Evolutionary conservation across 2,113 vertebrate genomes (phyloP).

Genomic region (Apteryx mantelli): DNA sequence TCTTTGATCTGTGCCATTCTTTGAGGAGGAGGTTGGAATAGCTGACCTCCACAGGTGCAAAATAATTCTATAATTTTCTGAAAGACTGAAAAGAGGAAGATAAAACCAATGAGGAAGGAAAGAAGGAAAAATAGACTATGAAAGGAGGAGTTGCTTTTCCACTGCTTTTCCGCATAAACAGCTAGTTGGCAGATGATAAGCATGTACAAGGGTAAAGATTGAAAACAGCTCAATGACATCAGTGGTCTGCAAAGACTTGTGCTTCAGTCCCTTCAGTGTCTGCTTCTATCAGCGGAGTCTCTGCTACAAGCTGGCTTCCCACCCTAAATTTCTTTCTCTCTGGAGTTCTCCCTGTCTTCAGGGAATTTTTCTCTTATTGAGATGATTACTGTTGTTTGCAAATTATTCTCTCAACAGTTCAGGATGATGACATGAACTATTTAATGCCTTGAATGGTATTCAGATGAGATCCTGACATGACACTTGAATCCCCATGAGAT

Average conservation of each 20-base stretch:
- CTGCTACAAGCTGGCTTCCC: neutral
- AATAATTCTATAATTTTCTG: neutral
- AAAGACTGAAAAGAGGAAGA: neutral
- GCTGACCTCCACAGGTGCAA: neutral
- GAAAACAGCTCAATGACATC: neutral
- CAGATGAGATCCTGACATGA: slow-evolving; percentile 3
- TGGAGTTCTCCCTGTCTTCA: neutral
- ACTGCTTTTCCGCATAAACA: neutral
- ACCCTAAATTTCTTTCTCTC: neutral
- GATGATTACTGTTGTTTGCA: slow-evolving; percentile 19
- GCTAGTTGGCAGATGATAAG: neutral
- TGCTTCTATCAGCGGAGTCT: neutral
- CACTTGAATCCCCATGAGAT: neutral
- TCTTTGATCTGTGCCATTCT: neutral
- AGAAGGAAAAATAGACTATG: neutral
- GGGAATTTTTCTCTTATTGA: slow-evolving; percentile 15
- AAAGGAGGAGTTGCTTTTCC: neutral
- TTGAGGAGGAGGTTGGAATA: neutral
- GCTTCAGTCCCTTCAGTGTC: neutral
- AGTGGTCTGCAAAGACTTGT: neutral
- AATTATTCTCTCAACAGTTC: neutral
- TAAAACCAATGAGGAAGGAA: neutral
- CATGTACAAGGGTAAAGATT: neutral
- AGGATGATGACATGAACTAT: neutral
- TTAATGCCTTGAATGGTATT: slow-evolving; percentile 16